These are phyloP conservation scores for Echiichthys vipera DNA, from an alignment of 2,797 vertebrate genomes.

Conservation along the genomic window DNA sequence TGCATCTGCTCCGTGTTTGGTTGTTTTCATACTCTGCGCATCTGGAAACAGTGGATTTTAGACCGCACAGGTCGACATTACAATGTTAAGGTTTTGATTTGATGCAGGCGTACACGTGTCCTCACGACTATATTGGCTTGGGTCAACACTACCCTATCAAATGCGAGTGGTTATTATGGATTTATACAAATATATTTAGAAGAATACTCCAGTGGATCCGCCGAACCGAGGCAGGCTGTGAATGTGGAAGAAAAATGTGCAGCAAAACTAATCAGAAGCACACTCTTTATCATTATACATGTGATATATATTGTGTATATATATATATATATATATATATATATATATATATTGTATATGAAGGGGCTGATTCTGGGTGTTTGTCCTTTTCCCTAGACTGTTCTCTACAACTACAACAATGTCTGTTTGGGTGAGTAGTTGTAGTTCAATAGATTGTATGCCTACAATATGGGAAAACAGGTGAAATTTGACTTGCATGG, in stretches of 20 bases:
- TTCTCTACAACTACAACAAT: conserved; percentile 36
- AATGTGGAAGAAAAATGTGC: neutral
- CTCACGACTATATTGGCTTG: fast-evolving
- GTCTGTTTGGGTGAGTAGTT: conserved; percentile 77
- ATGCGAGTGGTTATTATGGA: neutral
- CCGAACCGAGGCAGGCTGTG: no score
- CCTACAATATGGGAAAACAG: neutral
- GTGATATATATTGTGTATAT: no score
- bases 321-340: no score
- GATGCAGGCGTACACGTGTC: neutral
- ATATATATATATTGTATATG: no score
- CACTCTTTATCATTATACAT: no score
- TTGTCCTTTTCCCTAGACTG: neutral
- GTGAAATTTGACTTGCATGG: no score
- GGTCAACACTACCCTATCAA: no score
- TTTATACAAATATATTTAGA: neutral
- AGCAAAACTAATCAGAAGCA: neutral
- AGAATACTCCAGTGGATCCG: neutral
- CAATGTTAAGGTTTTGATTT: neutral
- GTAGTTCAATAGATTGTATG: neutral
- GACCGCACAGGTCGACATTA: neutral
- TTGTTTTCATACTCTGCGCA: neutral
- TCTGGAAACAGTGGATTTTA: neutral
- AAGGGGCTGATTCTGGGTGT: neutral
- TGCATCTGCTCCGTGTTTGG: neutral